phyloP scores from a whole-genome alignment of 2,113 vertebrate genomes.

The Ctenodactylus gundi region DNA sequence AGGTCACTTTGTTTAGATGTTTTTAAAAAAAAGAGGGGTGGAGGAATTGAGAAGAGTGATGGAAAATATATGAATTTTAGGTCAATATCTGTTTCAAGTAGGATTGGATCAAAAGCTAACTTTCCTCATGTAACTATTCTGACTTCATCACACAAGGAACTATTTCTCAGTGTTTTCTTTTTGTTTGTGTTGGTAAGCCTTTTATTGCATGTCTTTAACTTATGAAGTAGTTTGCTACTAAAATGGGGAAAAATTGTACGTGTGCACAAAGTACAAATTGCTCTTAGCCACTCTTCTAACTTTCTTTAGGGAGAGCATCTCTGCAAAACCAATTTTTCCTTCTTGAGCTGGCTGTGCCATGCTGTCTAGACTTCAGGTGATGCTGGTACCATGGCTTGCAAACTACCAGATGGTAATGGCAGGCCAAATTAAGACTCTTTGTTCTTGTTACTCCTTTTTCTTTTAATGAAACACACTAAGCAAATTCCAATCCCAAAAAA shows the following conservation, averaged over 20 bases:
- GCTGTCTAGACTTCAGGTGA: background rate
- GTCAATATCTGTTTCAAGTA: conserved; percentile 69
- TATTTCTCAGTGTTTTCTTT: conserved; percentile 66
- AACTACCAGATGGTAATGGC: conserved; percentile 18
- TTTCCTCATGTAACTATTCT: conserved; percentile 47
- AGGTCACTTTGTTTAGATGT: conserved; percentile 87
- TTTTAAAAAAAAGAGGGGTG: conserved; percentile 53
- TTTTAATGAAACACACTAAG: conserved; percentile 43
- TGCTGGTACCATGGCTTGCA: background rate
- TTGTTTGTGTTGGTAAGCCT: conserved; percentile 67
- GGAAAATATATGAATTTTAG: conserved; percentile 74
- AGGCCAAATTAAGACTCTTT: background rate
- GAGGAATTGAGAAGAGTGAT: conserved; percentile 60
- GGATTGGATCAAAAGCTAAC: conserved; percentile 55
- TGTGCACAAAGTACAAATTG: background rate
- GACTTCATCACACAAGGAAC: conserved; percentile 65
- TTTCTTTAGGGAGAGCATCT: conserved; percentile 16
- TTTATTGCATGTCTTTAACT: conserved; percentile 63
- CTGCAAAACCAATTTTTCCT: background rate
- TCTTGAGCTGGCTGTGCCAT: background rate
- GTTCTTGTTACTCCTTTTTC: conserved; percentile 15
- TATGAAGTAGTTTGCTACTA: conserved; percentile 46
- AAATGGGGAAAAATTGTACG: background rate
- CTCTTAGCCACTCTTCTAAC: background rate
- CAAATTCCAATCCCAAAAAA: conserved; percentile 42